Evolutionary conservation across 2,113 vertebrate species (phyloP).

Genomic region (Gymnogyps californianus): DNA sequence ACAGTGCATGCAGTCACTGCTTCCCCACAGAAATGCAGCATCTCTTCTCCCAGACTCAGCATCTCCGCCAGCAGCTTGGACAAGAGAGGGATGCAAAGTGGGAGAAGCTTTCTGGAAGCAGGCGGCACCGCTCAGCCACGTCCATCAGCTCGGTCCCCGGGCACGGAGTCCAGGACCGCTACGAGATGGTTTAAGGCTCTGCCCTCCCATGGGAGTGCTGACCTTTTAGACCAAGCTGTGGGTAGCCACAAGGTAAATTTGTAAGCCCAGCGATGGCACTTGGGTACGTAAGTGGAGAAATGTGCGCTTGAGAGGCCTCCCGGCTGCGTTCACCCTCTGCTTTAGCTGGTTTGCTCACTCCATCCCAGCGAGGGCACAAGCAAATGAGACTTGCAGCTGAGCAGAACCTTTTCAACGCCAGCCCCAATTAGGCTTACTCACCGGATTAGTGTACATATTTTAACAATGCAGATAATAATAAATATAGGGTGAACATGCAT

Average conservation of each 20-base stretch:
- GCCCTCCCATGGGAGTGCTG: background rate
- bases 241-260: background rate
- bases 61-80: background rate
- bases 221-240: background rate
- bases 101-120: background rate
- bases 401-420: background rate
- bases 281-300: background rate
- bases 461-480: background rate
- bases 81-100: background rate
- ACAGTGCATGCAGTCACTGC: accelerated
- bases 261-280: background rate
- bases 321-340: background rate
- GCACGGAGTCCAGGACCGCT: accelerated
- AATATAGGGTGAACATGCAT: background rate
- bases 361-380: background rate
- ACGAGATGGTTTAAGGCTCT: accelerated
- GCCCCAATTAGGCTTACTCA: background rate
- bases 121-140: accelerated
- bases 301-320: background rate
- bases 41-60: background rate
- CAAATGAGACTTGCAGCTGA: background rate
- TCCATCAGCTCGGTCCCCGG: accelerated
- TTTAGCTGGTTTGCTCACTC: background rate
- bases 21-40: background rate
- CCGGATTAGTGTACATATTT: background rate